These are phyloP conservation scores for Pyrocoelia pectoralis DNA, from an alignment of 2,888 invertebrate species.

Conservation along the genomic window DNA sequence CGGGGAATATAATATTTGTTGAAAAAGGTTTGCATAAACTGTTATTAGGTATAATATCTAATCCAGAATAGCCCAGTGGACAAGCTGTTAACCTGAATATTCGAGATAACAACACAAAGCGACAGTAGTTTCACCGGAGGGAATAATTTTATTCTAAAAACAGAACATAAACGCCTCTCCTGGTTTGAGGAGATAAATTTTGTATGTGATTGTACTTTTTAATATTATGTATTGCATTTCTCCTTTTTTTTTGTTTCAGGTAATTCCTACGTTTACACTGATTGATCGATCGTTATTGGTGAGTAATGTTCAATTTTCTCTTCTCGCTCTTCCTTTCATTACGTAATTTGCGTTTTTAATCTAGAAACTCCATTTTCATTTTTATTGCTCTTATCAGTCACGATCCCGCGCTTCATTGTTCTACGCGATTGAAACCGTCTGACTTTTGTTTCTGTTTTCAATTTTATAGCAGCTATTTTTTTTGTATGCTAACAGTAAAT, in stretches of 20 bases:
- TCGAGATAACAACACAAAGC: slow-evolving; percentile 35
- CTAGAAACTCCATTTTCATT: slow-evolving; percentile 19
- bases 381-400: slow-evolving; percentile 28
- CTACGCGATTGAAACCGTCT: slow-evolving; percentile 9
- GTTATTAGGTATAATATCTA: slow-evolving; percentile 36
- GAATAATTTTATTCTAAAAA: slow-evolving; percentile 35
- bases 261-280: background rate
- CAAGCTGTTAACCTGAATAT: slow-evolving; percentile 38
- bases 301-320: slow-evolving; percentile 5
- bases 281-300: slow-evolving; percentile 7
- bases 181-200: slow-evolving; percentile 32
- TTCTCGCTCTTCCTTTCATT: slow-evolving; percentile 11
- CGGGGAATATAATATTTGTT: slow-evolving; percentile 16
- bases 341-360: slow-evolving; percentile 18
- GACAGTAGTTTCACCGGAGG: slow-evolving; percentile 32
- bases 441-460: slow-evolving; percentile 5
- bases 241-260: slow-evolving; percentile 16
- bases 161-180: slow-evolving; percentile 31
- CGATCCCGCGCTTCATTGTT: slow-evolving; percentile 18
- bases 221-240: slow-evolving; percentile 22
- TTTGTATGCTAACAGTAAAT: too few relatives aligned
- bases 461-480: background rate
- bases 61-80: slow-evolving; percentile 34
- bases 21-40: slow-evolving; percentile 33
- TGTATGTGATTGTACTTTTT: slow-evolving; percentile 29